Conservation (phyloP, 2,113 vertebrate species). For the Crotophaga sulcirostris region DNA sequence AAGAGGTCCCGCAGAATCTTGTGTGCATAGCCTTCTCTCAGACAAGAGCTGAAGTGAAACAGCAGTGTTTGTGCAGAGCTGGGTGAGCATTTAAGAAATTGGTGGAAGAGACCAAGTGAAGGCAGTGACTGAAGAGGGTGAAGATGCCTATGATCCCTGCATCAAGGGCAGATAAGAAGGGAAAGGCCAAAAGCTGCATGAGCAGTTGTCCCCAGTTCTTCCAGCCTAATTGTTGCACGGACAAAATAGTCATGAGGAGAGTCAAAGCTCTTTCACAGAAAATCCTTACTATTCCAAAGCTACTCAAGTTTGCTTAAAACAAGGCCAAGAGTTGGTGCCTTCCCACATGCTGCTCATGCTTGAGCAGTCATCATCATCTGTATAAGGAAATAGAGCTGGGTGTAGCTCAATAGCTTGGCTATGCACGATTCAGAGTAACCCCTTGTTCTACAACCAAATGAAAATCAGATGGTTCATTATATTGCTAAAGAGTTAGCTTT, state of each 20-base stretch:
- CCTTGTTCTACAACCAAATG: conserved; percentile 48
- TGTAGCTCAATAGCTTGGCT: conserved; percentile 27
- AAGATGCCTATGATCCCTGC: not conserved
- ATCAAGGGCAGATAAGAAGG: not conserved
- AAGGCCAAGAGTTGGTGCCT: conserved; percentile 12
- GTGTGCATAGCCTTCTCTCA: not conserved
- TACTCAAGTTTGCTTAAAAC: not conserved
- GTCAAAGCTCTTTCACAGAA: not conserved
- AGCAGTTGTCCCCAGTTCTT: no score
- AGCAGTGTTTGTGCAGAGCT: not conserved
- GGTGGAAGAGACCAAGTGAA: not conserved
- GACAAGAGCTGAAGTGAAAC: conserved; percentile 3
- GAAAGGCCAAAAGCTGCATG: not conserved
- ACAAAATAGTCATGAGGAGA: not conserved
- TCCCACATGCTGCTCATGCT: conserved; percentile 7
- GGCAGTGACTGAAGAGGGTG: not conserved
- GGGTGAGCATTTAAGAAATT: not conserved
- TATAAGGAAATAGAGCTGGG: conserved; percentile 42
- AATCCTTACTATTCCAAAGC: not conserved
- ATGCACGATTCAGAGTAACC: not conserved
- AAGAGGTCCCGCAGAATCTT: not conserved
- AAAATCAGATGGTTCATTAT: conserved; percentile 63
- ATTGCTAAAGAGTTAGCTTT: conserved; percentile 29
- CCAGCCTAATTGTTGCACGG: no score
- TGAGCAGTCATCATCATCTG: not conserved